phyloP scores from a whole-genome alignment of 2,888 invertebrate genomes.

The Idaea dimidiata region DNA sequence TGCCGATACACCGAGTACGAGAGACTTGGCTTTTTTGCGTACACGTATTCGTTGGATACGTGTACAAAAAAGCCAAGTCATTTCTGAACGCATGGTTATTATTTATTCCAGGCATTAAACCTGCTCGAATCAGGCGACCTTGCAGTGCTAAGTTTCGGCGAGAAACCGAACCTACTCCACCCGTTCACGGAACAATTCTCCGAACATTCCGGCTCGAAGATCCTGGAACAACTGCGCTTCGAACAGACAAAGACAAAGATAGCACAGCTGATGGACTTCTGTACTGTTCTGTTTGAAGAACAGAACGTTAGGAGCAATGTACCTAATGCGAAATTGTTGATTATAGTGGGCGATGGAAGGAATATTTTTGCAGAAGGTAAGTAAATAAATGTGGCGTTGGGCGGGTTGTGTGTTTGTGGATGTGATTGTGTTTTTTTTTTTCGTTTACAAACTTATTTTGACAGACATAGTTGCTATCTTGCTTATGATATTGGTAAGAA shows the following conservation, averaged over 20 bases:
- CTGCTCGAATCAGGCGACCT: slow-evolving; percentile 96
- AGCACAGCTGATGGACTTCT: slow-evolving; percentile 89
- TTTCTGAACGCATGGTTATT: background rate
- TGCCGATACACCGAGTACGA: no score
- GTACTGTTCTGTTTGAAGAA: slow-evolving; percentile 81
- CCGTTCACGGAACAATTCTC: slow-evolving; percentile 92
- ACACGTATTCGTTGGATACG: no score
- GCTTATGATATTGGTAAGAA: no score
- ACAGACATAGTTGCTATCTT: no score
- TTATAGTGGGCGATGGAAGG: slow-evolving; percentile 97
- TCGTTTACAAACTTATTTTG: no score
- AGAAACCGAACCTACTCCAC: slow-evolving; percentile 91
- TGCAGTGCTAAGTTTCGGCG: slow-evolving; percentile 95
- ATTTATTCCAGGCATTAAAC: slow-evolving; percentile 85
- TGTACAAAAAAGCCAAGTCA: no score
- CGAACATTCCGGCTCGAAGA: slow-evolving; percentile 90
- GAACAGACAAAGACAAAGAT: slow-evolving; percentile 94
- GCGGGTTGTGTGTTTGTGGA: no score
- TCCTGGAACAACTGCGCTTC: slow-evolving; percentile 91
- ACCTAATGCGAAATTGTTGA: slow-evolving; percentile 89
- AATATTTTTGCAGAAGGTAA: slow-evolving; percentile 93
- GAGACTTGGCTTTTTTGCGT: no score
- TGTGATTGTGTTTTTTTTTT: no score
- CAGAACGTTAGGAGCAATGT: slow-evolving; percentile 74
- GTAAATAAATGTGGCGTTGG: no score